These are phyloP conservation scores for Cerceris rybyensis DNA, from an alignment of 2,888 invertebrate genomes.

Conservation along the genomic window DNA sequence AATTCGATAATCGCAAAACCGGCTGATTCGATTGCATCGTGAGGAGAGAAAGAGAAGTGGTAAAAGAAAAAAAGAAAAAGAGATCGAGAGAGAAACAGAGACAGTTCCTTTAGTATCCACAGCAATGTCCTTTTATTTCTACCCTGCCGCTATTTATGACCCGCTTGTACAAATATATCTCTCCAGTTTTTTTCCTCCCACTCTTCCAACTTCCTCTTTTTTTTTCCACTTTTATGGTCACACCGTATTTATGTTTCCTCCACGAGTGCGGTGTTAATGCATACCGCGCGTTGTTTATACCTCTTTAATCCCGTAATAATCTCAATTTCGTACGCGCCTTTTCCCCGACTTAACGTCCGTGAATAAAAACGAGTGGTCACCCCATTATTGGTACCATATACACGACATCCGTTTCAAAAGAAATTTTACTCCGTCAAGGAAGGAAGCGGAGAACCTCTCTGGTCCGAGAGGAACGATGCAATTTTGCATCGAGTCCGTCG, in stretches of 20 bases:
- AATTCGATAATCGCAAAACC: too few relatives aligned
- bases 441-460: slow-evolving; percentile 2
- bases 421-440: neutral
- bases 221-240: slow-evolving; percentile 18
- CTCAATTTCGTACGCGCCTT: slow-evolving; percentile 24
- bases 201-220: neutral
- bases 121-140: too few relatives aligned
- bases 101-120: too few relatives aligned
- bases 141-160: too few relatives aligned
- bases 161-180: neutral
- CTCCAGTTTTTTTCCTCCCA: neutral
- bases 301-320: slow-evolving; percentile 38
- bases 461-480: neutral
- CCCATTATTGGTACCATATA: slow-evolving; percentile 21
- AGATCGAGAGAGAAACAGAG: too few relatives aligned
- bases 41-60: too few relatives aligned
- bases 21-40: too few relatives aligned
- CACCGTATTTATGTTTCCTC: neutral
- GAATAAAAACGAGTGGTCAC: slow-evolving; percentile 17
- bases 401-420: neutral
- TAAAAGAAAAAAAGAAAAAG: too few relatives aligned
- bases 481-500: slow-evolving; percentile 4
- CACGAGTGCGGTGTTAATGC: slow-evolving; percentile 18
- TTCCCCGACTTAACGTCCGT: slow-evolving; percentile 4
- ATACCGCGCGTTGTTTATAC: slow-evolving; percentile 35